Percentiles rank a stretch among this genome's conserved stretches.
Evolutionary conservation across 2,113 vertebrate species (phyloP).

Genomic region (Antechinus stuartii): DNA sequence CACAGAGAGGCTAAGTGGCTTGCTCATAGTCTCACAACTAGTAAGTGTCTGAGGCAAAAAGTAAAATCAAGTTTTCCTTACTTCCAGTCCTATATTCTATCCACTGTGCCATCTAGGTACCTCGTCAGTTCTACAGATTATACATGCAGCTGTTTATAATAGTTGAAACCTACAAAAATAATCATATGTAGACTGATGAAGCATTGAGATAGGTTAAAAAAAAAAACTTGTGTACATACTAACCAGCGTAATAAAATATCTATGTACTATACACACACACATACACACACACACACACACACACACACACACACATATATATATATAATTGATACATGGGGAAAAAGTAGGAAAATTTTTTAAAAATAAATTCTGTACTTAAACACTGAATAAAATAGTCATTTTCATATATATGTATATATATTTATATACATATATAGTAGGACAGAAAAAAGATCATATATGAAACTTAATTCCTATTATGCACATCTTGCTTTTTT

Average conservation of each 20-base stretch:
- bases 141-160: neutral
- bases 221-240: neutral
- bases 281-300: too few species aligned
- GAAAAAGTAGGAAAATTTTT: neutral
- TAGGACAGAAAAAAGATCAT: neutral
- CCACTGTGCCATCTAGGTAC: neutral
- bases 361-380: neutral
- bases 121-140: neutral
- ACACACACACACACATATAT: neutral
- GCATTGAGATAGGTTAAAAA: neutral
- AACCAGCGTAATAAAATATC: neutral
- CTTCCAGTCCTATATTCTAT: neutral
- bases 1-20: neutral
- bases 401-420: neutral
- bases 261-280: neutral
- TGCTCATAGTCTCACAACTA: neutral
- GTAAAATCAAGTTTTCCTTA: neutral
- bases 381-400: neutral
- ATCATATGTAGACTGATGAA: neutral
- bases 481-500: neutral
- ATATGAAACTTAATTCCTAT: neutral
- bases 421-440: neutral
- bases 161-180: neutral
- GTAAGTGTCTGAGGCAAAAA: neutral
- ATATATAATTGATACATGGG: neutral